Conservation (phyloP, 2,797 vertebrate species). For the Acanthurus lineatus region DNA sequence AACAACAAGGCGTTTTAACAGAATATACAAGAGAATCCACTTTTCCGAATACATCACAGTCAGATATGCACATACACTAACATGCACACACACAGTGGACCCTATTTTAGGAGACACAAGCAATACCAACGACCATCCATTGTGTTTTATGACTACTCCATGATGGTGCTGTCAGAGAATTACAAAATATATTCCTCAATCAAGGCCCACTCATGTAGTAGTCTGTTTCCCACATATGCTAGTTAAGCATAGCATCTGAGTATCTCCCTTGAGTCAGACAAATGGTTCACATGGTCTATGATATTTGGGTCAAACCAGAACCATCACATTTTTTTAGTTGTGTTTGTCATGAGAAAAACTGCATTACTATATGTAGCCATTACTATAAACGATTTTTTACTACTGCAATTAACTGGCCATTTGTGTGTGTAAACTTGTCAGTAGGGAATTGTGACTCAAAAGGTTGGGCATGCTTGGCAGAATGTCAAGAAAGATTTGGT, state of each 20-base stretch:
- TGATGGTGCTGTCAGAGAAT: background rate
- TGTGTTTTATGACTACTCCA: conserved; percentile 29
- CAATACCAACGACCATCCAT: conserved; percentile 31
- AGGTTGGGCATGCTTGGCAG: conserved; percentile 5
- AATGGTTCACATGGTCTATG: background rate
- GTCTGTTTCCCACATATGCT: conserved; percentile 1
- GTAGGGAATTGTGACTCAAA: conserved; percentile 14
- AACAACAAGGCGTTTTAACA: conserved; percentile 9
- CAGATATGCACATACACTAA: conserved; percentile 15
- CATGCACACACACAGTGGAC: conserved; percentile 10
- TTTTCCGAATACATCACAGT: conserved; percentile 3
- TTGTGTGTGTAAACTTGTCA: conserved; percentile 10
- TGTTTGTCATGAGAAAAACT: background rate
- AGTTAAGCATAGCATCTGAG: background rate
- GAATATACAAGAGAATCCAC: background rate
- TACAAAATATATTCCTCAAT: conserved; percentile 17
- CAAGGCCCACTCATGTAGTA: background rate
- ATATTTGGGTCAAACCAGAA: background rate
- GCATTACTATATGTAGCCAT: background rate
- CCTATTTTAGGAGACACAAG: conserved; percentile 49
- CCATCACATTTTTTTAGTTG: background rate
- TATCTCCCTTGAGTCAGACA: background rate
- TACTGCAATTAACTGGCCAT: background rate
- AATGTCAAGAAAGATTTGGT: conserved; percentile 15
- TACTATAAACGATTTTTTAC: background rate